Conservation (phyloP, 2,113 vertebrate genomes). For the Monarcha castaneiventris region DNA sequence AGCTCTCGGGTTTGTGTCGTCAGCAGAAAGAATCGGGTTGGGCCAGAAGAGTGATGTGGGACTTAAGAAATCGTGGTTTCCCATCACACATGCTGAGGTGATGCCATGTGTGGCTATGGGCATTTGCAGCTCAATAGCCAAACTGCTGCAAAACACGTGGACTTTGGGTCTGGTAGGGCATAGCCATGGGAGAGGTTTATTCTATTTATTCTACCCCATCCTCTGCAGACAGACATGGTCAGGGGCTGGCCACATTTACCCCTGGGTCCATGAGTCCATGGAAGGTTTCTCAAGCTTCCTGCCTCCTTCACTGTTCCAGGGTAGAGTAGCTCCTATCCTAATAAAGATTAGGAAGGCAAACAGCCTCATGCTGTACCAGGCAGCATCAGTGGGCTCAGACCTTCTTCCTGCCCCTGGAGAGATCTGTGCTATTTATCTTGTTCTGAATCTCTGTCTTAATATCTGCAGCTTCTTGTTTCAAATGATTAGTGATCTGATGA, state of each 20-base stretch:
- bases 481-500: conserved; percentile 49
- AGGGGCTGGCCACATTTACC: not conserved
- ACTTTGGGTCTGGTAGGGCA: not conserved
- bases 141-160: not conserved
- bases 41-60: not conserved
- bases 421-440: conserved; percentile 22
- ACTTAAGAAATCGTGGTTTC: not conserved
- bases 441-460: conserved; percentile 17
- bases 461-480: conserved; percentile 47
- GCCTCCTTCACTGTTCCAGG: not conserved
- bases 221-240: not conserved
- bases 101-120: not conserved
- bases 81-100: not conserved
- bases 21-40: not conserved
- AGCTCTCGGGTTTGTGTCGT: not conserved
- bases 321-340: not conserved
- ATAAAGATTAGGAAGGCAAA: not conserved
- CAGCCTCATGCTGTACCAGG: not conserved
- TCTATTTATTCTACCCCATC: not conserved
- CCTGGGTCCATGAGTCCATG: not conserved
- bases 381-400: not conserved
- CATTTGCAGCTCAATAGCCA: not conserved
- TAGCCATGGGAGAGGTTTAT: not conserved
- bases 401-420: not conserved
- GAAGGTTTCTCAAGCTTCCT: not conserved